Percentiles rank a stretch among this genome's conserved stretches.
These are phyloP conservation scores for Eupelmus urozonus DNA, from an alignment of 2,888 invertebrate genomes.

Conservation along the genomic window DNA sequence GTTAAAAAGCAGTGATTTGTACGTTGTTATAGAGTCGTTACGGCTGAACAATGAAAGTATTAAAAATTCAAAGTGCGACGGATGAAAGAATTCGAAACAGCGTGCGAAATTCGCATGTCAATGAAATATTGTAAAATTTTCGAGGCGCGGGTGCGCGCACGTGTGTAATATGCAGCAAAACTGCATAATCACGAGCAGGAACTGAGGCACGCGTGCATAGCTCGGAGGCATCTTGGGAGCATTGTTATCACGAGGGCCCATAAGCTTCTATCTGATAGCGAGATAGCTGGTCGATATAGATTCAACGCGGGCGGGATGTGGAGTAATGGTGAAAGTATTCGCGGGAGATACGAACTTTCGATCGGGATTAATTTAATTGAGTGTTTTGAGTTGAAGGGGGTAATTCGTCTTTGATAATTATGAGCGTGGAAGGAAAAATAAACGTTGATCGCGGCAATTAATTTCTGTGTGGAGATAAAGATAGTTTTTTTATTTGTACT, in stretches of 20 bases:
- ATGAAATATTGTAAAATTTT: constrained; percentile 47
- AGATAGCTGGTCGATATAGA: constrained; percentile 17
- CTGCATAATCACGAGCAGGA: constrained; percentile 34
- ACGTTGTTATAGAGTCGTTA: too few relatives aligned
- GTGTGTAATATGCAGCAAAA: background rate
- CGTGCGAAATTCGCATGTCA: constrained; percentile 40
- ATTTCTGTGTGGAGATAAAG: too few relatives aligned
- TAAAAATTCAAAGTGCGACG: constrained; percentile 3
- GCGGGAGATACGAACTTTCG: constrained; percentile 59
- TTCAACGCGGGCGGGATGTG: constrained; percentile 14
- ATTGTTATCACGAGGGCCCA: constrained; percentile 44
- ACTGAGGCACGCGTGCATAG: constrained; percentile 38
- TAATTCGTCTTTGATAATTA: too few relatives aligned
- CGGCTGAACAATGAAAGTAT: constrained; percentile 1
- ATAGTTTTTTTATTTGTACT: too few relatives aligned
- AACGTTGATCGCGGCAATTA: background rate
- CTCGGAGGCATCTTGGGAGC: constrained; percentile 47
- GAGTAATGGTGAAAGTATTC: constrained; percentile 62
- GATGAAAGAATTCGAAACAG: background rate
- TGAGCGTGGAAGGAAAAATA: background rate
- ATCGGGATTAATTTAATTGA: constrained; percentile 72
- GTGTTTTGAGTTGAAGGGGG: constrained; percentile 29
- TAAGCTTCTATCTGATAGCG: constrained; percentile 32
- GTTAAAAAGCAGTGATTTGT: too few relatives aligned
- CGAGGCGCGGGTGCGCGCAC: constrained; percentile 30